Percentiles rank a stretch among this genome's conserved stretches.
These are phyloP conservation scores for Scomberomorus guttatus DNA, from an alignment of 2,797 vertebrate species.

Conservation along the genomic window DNA sequence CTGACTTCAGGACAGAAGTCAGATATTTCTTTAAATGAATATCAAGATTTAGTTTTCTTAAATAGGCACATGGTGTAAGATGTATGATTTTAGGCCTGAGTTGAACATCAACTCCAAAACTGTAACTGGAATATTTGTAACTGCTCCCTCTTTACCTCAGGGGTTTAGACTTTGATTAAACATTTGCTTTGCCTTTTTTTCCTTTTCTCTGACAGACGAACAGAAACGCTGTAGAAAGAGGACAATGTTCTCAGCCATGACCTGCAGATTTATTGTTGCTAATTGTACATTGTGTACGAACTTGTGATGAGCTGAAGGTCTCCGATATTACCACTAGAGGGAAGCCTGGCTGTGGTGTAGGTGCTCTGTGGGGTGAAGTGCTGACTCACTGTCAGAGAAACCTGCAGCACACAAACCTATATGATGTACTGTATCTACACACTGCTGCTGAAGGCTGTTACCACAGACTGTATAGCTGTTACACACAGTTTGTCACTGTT, in stretches of 20 bases:
- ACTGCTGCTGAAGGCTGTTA: conserved; percentile 17
- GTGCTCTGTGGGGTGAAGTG: conserved; percentile 37
- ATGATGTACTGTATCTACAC: conserved; percentile 14
- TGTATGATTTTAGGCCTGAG: neutral
- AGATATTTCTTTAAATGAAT: neutral
- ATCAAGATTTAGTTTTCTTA: too few relatives aligned
- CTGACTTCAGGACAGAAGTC: neutral
- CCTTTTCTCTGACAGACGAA: too few relatives aligned
- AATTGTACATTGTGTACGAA: conserved; percentile 23
- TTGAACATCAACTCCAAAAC: neutral
- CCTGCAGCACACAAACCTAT: conserved; percentile 31
- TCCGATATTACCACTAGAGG: conserved; percentile 54
- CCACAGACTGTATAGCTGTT: neutral
- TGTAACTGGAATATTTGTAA: too few relatives aligned
- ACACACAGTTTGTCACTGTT: neutral
- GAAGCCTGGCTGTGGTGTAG: conserved; percentile 28
- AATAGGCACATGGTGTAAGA: neutral
- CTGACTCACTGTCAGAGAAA: conserved; percentile 70
- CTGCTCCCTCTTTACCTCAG: too few relatives aligned
- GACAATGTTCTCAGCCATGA: neutral
- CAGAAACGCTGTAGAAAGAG: too few relatives aligned
- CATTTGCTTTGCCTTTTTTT: neutral
- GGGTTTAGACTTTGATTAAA: neutral
- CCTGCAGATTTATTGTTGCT: neutral
- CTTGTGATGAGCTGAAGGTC: neutral